Percentiles rank a stretch among this genome's conserved stretches.
These are phyloP conservation scores for Globodera ellingtonae DNA, from an alignment of 1,140 invertebrate genomes.

Conservation along the genomic window DNA sequence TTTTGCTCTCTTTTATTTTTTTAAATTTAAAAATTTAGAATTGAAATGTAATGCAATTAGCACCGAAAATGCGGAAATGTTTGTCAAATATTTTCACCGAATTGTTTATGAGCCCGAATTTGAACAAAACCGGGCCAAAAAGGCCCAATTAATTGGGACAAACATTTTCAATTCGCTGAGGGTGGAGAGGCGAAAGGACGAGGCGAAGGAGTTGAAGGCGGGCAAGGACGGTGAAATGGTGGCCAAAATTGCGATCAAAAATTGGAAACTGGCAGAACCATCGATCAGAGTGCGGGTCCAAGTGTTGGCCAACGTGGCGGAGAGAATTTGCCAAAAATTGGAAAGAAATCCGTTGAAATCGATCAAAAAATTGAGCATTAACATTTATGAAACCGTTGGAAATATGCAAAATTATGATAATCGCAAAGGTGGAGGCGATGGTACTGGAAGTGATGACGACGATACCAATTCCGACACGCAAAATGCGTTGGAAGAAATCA, in stretches of 20 bases:
- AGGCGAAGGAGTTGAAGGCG: background rate
- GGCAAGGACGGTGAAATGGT: background rate
- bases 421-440: too few relatives aligned
- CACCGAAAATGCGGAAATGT: background rate
- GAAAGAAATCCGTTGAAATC: background rate
- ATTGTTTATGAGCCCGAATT: background rate
- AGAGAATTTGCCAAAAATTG: background rate
- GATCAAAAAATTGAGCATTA: background rate
- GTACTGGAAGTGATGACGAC: too few relatives aligned
- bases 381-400: background rate
- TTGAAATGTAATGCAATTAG: background rate
- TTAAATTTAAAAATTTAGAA: background rate
- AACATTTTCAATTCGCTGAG: background rate
- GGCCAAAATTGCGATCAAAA: background rate
- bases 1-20: too few relatives aligned
- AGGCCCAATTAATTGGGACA: background rate
- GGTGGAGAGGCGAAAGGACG: background rate
- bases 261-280: background rate
- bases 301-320: background rate
- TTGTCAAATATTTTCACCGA: background rate
- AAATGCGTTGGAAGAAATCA: background rate
- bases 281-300: background rate
- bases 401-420: background rate
- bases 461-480: too few relatives aligned
- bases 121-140: background rate